Percentiles rank a stretch among this genome's conserved stretches.
Evolutionary conservation across 2,888 invertebrate genomes (phyloP).

Genomic region (Nymphalis urticae): DNA sequence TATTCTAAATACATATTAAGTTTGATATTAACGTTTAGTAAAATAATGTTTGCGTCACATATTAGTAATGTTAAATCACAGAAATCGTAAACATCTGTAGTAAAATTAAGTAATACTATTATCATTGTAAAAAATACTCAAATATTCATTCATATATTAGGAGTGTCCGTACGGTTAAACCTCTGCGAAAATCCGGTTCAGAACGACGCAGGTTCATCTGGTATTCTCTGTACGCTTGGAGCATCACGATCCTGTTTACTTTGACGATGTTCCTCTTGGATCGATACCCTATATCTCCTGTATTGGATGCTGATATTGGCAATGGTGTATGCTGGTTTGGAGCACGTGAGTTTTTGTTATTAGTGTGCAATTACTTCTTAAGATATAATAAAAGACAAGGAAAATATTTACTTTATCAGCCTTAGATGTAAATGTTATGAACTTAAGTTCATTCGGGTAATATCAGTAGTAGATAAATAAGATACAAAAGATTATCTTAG

Average conservation of each 20-base stretch:
- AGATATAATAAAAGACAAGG: neutral
- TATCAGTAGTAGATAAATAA: neutral
- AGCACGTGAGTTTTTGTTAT: conserved; percentile 69
- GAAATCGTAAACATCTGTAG: no score
- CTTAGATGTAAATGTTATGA: no score
- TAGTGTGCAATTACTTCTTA: no score
- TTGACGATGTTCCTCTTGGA: conserved; percentile 80
- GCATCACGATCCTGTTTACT: conserved; percentile 81
- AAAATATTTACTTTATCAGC: neutral
- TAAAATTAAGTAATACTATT: no score
- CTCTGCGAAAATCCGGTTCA: conserved; percentile 66
- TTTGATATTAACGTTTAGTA: no score
- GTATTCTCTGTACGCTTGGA: conserved; percentile 89
- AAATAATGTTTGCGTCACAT: no score
- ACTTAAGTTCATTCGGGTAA: neutral
- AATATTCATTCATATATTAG: conserved; percentile 47
- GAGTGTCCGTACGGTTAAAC: conserved; percentile 73
- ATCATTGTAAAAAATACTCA: no score
- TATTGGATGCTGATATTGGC: conserved; percentile 83
- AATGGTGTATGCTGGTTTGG: conserved; percentile 85
- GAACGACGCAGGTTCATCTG: conserved; percentile 82
- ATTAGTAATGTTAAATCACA: no score
- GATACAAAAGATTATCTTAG: neutral
- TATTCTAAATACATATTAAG: no score
- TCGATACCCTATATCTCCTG: conserved; percentile 58